These are phyloP conservation scores for Capitella teleta DNA, from an alignment of 1,140 invertebrate species.

Conservation along the genomic window DNA sequence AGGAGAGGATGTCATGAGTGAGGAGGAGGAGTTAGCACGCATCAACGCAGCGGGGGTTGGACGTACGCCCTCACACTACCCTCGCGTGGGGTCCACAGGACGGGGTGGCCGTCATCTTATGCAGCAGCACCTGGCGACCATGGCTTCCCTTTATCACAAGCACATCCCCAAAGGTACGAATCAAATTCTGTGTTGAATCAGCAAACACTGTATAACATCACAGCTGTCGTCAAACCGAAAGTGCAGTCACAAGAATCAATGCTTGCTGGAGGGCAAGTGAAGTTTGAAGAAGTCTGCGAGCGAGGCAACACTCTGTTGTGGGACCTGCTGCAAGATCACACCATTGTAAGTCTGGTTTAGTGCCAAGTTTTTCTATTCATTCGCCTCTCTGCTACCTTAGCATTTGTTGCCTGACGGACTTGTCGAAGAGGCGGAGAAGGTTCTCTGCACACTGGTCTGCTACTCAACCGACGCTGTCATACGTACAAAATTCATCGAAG, in stretches of 20 bases:
- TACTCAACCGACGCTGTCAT: conserved; percentile 71
- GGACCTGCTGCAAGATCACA: conserved; percentile 86
- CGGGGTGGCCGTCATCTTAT: conserved; percentile 28
- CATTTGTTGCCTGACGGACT: conserved; percentile 73
- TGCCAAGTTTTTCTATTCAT: conserved; percentile 2
- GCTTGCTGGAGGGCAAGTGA: no score
- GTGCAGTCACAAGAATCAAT: no score
- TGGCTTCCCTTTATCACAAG: conserved; percentile 23
- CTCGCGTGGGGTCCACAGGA: background rate
- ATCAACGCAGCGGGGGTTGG: conserved; percentile 13
- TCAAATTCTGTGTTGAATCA: background rate
- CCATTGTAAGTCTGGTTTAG: conserved; percentile 65
- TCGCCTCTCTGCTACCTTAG: conserved; percentile 27
- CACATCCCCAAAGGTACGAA: background rate
- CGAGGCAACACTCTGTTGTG: conserved; percentile 82
- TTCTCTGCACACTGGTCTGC: conserved; percentile 73
- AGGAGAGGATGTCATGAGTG: conserved; percentile 72
- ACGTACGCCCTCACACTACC: conserved; percentile 24
- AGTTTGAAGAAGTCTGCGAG: conserved; percentile 42
- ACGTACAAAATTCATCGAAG: conserved; percentile 87
- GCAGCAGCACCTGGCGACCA: conserved; percentile 35
- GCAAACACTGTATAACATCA: background rate
- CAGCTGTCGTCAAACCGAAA: no score
- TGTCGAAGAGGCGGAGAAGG: conserved; percentile 81
- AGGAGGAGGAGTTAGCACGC: conserved; percentile 60